Conservation (phyloP, 2,113 vertebrate genomes). For the Elaphurus davidianus region DNA sequence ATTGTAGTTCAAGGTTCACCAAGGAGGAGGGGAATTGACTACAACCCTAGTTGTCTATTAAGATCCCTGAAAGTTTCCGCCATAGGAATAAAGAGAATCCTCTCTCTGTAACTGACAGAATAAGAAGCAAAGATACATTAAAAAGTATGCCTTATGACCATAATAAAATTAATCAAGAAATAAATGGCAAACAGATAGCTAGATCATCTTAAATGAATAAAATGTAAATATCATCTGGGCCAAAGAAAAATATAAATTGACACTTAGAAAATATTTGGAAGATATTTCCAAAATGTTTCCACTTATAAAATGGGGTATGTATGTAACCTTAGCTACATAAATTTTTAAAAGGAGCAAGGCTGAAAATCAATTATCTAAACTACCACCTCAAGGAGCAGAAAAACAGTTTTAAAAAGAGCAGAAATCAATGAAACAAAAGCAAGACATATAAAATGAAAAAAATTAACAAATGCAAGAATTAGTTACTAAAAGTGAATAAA, state of each 20-base stretch:
- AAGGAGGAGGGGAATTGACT: neutral
- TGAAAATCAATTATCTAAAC: neutral
- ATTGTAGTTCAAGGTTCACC: neutral
- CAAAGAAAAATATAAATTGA: neutral
- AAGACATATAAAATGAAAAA: neutral
- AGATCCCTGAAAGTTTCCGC: neutral
- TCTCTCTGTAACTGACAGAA: neutral
- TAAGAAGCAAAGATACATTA: neutral
- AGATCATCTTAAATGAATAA: neutral
- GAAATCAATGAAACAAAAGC: neutral
- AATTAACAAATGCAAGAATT: neutral
- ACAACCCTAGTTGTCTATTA: neutral
- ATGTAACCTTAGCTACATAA: neutral
- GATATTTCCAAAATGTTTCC: neutral
- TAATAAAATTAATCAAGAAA: neutral
- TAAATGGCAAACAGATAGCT: neutral
- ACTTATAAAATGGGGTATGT: neutral
- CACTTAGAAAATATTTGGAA: slow-evolving; percentile 19
- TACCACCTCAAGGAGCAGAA: neutral
- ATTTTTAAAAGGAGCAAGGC: neutral
- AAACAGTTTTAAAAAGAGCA: neutral
- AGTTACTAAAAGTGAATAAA: neutral
- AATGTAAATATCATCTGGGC: neutral
- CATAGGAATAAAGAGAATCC: neutral
- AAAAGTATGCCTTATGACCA: neutral